Conservation (phyloP, 2,888 invertebrate genomes). For the Halictus quadricinctus region DNA sequence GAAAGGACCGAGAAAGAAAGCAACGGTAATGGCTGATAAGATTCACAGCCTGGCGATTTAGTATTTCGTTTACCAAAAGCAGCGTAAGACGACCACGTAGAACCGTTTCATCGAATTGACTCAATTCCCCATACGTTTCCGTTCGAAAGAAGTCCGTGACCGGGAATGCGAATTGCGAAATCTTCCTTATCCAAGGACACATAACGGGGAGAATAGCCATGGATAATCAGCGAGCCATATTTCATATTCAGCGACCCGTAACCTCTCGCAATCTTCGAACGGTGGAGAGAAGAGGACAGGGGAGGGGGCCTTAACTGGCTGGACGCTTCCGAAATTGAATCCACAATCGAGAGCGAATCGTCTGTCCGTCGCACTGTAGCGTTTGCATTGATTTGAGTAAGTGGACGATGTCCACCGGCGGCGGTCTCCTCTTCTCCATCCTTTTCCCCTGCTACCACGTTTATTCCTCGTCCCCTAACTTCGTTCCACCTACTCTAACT, state of each 20-base stretch:
- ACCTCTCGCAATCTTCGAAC: conserved; percentile 73
- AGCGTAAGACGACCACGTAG: neutral
- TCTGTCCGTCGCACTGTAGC: conserved; percentile 70
- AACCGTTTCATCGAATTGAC: neutral
- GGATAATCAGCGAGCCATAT: conserved; percentile 74
- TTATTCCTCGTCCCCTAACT: conserved; percentile 13
- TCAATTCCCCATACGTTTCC: neutral
- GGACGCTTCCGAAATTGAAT: conserved; percentile 79
- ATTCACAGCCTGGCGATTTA: neutral
- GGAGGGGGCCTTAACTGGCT: conserved; percentile 57
- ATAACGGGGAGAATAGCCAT: conserved; percentile 58
- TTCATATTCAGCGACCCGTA: conserved; percentile 76
- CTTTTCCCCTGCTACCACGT: conserved; percentile 33
- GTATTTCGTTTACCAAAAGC: neutral
- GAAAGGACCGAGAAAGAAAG: neutral
- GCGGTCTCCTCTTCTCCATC: conserved; percentile 39
- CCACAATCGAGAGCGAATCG: conserved; percentile 73
- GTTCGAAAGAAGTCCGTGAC: neutral
- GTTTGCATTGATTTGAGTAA: conserved; percentile 77
- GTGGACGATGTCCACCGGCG: conserved; percentile 66
- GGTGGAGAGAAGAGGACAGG: conserved; percentile 47
- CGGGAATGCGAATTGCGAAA: conserved; percentile 6
- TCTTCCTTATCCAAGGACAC: conserved; percentile 3
- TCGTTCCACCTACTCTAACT: conserved; percentile 31
- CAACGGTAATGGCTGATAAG: neutral